phyloP scores from a whole-genome alignment of 2,113 vertebrate genomes.

The zebrafish (Danio rerio) region DNA sequence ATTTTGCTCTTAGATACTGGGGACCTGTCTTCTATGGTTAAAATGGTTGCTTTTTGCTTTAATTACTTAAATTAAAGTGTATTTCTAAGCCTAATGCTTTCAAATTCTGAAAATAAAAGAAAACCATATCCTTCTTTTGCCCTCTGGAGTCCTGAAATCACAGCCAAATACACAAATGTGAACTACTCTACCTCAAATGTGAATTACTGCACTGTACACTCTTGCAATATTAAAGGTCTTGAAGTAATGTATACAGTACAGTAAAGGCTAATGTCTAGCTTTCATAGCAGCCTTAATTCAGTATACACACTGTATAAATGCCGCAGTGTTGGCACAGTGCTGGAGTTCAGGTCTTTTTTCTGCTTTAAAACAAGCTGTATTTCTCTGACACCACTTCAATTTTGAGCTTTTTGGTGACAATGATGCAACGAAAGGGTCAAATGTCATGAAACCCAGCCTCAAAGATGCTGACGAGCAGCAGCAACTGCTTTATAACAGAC shows the following conservation, averaged over 20 bases:
- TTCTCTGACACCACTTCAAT: neutral
- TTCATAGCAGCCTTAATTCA: neutral
- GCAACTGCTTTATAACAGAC: neutral
- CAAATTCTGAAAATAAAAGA: neutral
- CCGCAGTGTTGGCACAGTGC: neutral
- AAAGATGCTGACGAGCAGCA: slow-evolving; percentile 24
- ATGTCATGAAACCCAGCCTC: slow-evolving; percentile 1
- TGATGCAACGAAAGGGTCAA: neutral
- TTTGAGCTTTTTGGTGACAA: slow-evolving; percentile 9
- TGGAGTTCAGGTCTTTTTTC: no score
- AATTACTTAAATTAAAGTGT: no score
- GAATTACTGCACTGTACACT: neutral
- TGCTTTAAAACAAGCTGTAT: neutral
- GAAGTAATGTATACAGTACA: neutral
- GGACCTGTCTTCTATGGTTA: no score
- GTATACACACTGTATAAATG: neutral
- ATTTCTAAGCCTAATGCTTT: neutral
- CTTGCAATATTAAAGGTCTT: slow-evolving; percentile 12
- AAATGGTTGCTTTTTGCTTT: no score
- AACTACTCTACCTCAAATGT: neutral
- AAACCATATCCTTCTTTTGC: neutral
- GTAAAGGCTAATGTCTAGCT: slow-evolving; percentile 7
- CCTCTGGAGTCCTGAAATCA: slow-evolving; percentile 6
- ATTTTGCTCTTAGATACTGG: no score
- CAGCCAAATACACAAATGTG: neutral